Percentiles rank a stretch among this genome's conserved stretches.
Conservation (phyloP, 2,888 invertebrate genomes). For the Ethmia dodecea region DNA sequence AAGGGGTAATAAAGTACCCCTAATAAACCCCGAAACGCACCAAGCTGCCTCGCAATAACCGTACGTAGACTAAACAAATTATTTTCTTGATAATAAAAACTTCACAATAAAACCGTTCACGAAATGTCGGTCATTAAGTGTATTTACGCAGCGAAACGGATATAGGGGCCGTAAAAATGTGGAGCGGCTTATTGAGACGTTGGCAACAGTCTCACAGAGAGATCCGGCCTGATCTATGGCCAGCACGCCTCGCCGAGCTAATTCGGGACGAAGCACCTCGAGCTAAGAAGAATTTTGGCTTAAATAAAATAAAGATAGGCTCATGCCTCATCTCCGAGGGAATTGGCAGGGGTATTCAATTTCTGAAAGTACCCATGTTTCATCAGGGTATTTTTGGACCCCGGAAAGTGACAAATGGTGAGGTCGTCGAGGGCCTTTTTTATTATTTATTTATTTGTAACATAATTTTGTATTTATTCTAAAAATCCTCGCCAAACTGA, state of each 20-base stretch:
- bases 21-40: conserved; percentile 71
- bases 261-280: conserved; percentile 36
- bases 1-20: conserved; percentile 67
- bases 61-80: conserved; percentile 76
- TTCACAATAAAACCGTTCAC: conserved; percentile 74
- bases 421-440: no score
- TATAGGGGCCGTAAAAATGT: conserved; percentile 71
- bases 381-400: no score
- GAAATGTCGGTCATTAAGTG: conserved; percentile 74
- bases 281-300: conserved; percentile 36
- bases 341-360: no score
- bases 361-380: no score
- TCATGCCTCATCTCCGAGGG: no score
- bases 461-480: no score
- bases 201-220: conserved; percentile 53
- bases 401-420: no score
- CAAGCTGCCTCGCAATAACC: conserved; percentile 62
- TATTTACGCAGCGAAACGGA: conserved; percentile 74
- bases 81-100: conserved; percentile 74
- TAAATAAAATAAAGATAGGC: no score
- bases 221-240: conserved; percentile 58
- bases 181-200: conserved; percentile 70
- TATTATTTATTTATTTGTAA: no score
- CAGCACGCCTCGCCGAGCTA: conserved; percentile 44
- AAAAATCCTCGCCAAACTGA: no score